Conservation (phyloP, 2,113 vertebrate species). For the Ellobius talpinus region DNA sequence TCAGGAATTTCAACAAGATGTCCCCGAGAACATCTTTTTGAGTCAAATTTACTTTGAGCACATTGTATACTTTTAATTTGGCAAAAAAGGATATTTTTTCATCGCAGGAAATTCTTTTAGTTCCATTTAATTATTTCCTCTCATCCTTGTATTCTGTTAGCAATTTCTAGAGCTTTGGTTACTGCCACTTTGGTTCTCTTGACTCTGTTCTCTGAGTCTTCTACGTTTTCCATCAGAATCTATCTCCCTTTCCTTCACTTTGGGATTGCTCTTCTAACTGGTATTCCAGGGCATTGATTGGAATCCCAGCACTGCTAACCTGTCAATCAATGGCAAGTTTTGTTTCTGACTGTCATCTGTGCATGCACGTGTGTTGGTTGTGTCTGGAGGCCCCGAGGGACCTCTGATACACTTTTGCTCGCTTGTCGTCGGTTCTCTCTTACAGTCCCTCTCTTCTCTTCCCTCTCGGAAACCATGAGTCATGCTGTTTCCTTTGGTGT, state of each 20-base stretch:
- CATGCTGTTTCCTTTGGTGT: conserved; percentile 6
- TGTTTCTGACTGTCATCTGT: not conserved
- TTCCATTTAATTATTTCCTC: conserved; percentile 1
- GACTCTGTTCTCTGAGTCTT: not conserved
- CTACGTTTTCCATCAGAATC: not conserved
- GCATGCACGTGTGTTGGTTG: not conserved
- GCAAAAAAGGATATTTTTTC: not conserved
- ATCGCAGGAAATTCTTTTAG: conserved; percentile 21
- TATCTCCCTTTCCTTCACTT: not conserved
- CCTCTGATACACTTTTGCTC: not conserved
- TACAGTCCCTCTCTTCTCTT: not conserved
- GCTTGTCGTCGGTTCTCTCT: not conserved
- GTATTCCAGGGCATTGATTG: not conserved
- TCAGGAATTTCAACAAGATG: conserved; percentile 4
- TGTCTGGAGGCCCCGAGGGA: not conserved
- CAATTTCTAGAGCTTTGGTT: not conserved
- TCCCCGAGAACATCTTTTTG: not conserved
- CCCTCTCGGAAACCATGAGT: not conserved
- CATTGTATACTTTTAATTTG: conserved; percentile 15
- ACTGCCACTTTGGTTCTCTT: not conserved
- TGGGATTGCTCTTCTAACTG: not conserved
- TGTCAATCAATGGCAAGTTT: not conserved
- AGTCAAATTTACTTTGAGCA: not conserved
- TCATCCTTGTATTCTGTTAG: not conserved
- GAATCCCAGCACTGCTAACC: not conserved